Evolutionary conservation across 2,888 invertebrate species (phyloP).

Genomic region (Caenorhabditis wallacei): DNA sequence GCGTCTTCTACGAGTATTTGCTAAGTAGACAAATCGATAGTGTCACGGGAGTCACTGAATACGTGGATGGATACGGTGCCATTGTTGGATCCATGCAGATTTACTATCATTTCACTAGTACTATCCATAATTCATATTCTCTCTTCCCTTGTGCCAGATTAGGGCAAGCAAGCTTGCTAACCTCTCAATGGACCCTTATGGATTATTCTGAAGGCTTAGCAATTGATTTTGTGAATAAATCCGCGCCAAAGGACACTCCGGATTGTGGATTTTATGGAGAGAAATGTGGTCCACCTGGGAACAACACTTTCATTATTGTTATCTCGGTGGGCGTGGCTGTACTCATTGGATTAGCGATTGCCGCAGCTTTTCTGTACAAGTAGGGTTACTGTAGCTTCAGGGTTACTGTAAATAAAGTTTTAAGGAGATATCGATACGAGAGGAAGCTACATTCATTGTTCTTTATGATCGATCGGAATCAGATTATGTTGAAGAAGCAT

Average conservation of each 20-base stretch:
- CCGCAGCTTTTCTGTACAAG: slow-evolving; percentile 60
- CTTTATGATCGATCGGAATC: slow-evolving; percentile 69
- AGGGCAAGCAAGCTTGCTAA: slow-evolving; percentile 13
- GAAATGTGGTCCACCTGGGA: slow-evolving; percentile 49
- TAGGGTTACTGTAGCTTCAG: slow-evolving; percentile 2
- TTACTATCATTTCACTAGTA: slow-evolving; percentile 54
- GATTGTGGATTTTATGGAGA: slow-evolving; percentile 68
- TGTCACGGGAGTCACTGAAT: slow-evolving; percentile 68
- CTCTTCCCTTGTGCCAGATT: slow-evolving; percentile 50
- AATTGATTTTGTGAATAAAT: slow-evolving; percentile 62
- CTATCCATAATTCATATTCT: slow-evolving; percentile 33
- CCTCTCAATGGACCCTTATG: slow-evolving; percentile 15
- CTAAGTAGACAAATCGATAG: slow-evolving; percentile 60
- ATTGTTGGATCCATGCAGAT: slow-evolving; percentile 63
- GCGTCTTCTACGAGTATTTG: slow-evolving; percentile 59
- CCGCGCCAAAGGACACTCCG: slow-evolving; percentile 61
- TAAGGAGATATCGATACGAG: slow-evolving; percentile 70
- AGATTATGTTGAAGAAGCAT: slow-evolving; percentile 70
- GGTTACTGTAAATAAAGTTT: not conserved
- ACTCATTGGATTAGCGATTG: slow-evolving; percentile 57
- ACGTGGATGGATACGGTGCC: slow-evolving; percentile 67
- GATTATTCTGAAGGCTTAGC: slow-evolving; percentile 50
- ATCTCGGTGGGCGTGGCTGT: slow-evolving; percentile 54
- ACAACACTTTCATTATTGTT: slow-evolving; percentile 59
- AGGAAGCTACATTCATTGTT: slow-evolving; percentile 64